These are phyloP conservation scores for Potorous gilbertii DNA, from an alignment of 2,797 vertebrate genomes.

Conservation along the genomic window DNA sequence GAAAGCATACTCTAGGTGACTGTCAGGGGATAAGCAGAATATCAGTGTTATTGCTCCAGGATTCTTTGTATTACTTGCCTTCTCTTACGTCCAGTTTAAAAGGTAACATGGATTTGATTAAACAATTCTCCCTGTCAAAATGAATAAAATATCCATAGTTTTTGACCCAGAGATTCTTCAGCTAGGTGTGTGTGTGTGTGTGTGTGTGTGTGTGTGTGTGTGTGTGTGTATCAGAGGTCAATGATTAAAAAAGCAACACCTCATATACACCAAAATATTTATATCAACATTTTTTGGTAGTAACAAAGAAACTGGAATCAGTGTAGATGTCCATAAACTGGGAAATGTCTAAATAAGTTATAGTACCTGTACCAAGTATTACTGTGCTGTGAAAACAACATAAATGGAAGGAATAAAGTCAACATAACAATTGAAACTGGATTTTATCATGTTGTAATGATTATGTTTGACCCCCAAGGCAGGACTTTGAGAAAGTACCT, in stretches of 20 bases:
- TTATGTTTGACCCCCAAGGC: neutral
- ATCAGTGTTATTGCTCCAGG: neutral
- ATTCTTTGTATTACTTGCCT: neutral
- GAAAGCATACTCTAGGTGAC: neutral
- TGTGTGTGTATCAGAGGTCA: neutral
- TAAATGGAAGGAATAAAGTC: neutral
- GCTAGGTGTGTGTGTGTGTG: neutral
- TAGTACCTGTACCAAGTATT: neutral
- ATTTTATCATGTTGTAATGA: neutral
- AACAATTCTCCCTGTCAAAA: neutral
- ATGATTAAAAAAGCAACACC: neutral
- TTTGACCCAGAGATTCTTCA: neutral
- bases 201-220: too few species aligned
- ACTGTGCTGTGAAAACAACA: neutral
- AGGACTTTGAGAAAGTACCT: neutral
- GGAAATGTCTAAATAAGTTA: neutral
- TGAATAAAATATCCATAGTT: neutral
- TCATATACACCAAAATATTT: neutral
- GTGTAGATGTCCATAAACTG: neutral
- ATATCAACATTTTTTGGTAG: neutral
- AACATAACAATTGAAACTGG: neutral
- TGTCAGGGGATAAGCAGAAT: neutral
- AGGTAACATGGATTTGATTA: neutral
- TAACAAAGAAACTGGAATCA: neutral
- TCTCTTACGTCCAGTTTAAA: neutral